Evolutionary conservation across 2,797 vertebrate genomes (phyloP).

Genomic region (Danio albolineatus): DNA sequence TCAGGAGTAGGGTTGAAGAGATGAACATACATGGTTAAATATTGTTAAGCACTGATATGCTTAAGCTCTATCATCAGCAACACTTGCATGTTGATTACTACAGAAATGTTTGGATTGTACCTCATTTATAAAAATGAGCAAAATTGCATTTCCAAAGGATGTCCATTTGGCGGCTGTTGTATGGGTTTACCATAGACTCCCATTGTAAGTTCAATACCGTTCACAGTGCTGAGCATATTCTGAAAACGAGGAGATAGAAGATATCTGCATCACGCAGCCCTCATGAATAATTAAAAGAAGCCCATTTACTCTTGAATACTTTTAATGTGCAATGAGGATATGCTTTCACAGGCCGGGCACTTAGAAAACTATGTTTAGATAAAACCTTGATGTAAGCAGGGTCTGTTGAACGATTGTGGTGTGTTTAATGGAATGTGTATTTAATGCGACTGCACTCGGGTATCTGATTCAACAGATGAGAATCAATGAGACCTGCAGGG

Average conservation of each 20-base stretch:
- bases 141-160: not conserved
- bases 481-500: constrained; percentile 57
- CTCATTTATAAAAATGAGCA: not conserved
- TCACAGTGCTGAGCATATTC: constrained; percentile 66
- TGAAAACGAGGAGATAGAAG: constrained; percentile 16
- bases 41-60: not conserved
- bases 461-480: constrained; percentile 42
- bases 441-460: constrained; percentile 45
- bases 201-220: constrained; percentile 64
- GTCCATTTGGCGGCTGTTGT: not conserved
- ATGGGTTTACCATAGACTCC: not conserved
- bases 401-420: constrained; percentile 33
- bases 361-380: constrained; percentile 42
- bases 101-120: not conserved
- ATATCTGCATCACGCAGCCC: not conserved
- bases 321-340: constrained; percentile 3
- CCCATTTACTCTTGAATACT: constrained; percentile 38
- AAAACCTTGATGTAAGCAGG: constrained; percentile 21
- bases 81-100: not conserved
- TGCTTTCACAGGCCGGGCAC: constrained; percentile 18
- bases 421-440: constrained; percentile 60
- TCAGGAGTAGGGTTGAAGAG: not conserved
- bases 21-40: not conserved
- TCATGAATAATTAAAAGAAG: constrained; percentile 42
- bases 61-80: not conserved